Conservation (phyloP, 2,797 vertebrate genomes). For the Halcyon smyrnensis region DNA sequence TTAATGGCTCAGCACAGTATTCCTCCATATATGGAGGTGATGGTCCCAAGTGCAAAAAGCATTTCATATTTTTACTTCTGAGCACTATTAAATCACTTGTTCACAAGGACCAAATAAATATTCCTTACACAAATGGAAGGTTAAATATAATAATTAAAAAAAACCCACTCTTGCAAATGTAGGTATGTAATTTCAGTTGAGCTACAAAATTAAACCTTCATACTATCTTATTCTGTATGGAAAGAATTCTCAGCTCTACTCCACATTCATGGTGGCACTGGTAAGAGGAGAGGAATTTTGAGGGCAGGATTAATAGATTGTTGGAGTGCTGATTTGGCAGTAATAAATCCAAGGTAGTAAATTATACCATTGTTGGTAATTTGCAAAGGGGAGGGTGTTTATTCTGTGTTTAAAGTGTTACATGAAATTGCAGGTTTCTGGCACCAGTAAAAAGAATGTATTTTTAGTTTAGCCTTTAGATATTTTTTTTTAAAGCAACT, state of each 20-base stretch:
- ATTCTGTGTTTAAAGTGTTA: constrained; percentile 40
- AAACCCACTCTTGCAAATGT: neutral
- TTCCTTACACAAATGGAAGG: constrained; percentile 27
- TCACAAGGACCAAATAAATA: constrained; percentile 46
- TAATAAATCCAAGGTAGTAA: constrained; percentile 46
- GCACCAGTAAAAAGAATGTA: neutral
- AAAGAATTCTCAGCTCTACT: constrained; percentile 10
- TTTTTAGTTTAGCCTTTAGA: neutral
- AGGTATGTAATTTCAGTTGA: constrained; percentile 5
- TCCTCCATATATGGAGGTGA: neutral
- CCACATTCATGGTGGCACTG: neutral
- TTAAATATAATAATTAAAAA: constrained; percentile 34
- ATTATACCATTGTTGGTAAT: constrained; percentile 32
- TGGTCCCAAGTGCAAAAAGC: neutral
- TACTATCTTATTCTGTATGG: neutral
- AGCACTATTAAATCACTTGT: neutral
- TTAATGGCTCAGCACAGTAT: neutral
- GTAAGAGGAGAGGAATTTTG: neutral
- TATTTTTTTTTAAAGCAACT: constrained; percentile 1
- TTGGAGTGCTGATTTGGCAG: constrained; percentile 15
- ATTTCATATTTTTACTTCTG: neutral
- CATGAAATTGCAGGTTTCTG: constrained; percentile 53
- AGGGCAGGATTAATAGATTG: constrained; percentile 38
- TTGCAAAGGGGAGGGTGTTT: constrained; percentile 52
- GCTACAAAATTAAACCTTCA: neutral